phyloP scores from a whole-genome alignment of 2,113 vertebrate genomes.

The Irena cyanogastra region DNA sequence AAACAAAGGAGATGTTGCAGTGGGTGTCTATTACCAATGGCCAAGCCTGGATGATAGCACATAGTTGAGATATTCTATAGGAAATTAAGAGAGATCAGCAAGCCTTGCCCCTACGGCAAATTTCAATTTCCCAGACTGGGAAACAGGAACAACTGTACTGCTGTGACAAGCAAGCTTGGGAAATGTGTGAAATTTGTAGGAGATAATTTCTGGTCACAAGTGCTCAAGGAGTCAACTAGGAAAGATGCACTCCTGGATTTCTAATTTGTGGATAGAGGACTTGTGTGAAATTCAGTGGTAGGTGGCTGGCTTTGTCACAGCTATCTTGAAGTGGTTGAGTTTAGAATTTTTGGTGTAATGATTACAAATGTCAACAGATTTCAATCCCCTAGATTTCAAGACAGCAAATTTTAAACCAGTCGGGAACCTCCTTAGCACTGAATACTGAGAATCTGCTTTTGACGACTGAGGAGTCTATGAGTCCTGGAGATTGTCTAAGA shows the following conservation, averaged over 20 bases:
- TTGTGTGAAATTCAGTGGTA: neutral
- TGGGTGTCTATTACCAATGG: too few species aligned
- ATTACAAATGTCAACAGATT: neutral
- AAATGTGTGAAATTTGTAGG: neutral
- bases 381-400: neutral
- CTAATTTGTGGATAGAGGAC: neutral
- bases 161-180: neutral
- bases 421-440: neutral
- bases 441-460: neutral
- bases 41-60: neutral
- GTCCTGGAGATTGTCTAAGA: neutral
- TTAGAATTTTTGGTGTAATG: neutral
- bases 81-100: neutral
- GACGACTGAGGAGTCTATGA: neutral
- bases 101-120: neutral
- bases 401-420: neutral
- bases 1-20: neutral
- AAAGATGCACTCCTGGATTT: neutral
- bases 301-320: neutral
- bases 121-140: neutral
- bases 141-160: neutral
- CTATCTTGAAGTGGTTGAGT: accelerated
- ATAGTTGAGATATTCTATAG: neutral
- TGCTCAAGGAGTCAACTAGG: neutral
- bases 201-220: neutral